Evolutionary conservation across 1,140 invertebrate genomes (phyloP).

Genomic region (Papilio helenus): DNA sequence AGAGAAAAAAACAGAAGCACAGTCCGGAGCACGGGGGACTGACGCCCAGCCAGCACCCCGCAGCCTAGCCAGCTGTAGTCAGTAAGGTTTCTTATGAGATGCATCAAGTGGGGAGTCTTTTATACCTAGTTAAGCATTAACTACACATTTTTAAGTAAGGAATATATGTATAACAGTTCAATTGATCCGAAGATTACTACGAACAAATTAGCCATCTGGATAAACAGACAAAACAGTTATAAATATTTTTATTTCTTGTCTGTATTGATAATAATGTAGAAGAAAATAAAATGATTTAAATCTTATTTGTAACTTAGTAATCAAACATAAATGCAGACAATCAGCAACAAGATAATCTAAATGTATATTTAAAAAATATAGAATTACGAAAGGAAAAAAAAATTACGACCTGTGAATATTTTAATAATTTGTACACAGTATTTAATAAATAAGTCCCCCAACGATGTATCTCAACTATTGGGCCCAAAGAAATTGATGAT

Average conservation of each 20-base stretch:
- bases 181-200: no score
- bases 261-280: no score
- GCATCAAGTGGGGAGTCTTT: conserved; percentile 13
- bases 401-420: not conserved
- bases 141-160: not conserved
- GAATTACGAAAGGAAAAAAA: no score
- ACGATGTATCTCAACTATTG: conserved; percentile 43
- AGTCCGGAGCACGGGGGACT: conserved; percentile 93
- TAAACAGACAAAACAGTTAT: no score
- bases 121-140: conserved; percentile 44
- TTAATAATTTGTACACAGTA: not conserved
- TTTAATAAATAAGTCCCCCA: not conserved
- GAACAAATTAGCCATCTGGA: no score
- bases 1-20: conserved; percentile 96
- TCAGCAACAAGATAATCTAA: no score
- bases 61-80: conserved; percentile 52
- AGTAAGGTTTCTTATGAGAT: conserved; percentile 42
- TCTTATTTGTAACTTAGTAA: no score
- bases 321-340: no score
- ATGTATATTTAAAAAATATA: no score
- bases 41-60: conserved; percentile 89
- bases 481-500: conserved; percentile 49
- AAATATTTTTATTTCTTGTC: no score
- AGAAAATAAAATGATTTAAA: no score
- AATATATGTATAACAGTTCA: no score